Evolutionary conservation across 2,113 vertebrate genomes (phyloP), one percentile per base, ranked within the genome.

Genomic region (Saccopteryx bilineata): DNA sequence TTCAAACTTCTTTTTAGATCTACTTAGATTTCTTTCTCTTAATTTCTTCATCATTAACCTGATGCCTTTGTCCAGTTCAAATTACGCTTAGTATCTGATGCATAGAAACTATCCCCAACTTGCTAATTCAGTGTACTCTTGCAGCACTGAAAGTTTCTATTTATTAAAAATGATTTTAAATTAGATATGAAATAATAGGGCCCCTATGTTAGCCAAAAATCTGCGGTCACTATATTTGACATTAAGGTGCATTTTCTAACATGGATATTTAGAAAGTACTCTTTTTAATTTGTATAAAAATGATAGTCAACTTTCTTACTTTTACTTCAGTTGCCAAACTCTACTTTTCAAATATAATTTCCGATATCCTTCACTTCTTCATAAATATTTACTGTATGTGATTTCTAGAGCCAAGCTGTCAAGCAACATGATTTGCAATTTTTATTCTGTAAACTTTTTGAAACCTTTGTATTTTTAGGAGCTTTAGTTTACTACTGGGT

Each of bases 351-450:
- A 80, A 48, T 86, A n/a, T 52, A 18, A 75, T 80, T 96, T 50
- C 21, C 69, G 33, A 78, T 11, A 94, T 80, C 28, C 28, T 31
- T 95, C 19, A 78, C 21, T 95, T 87, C 28, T 86, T 95, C 58
- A 90, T 75, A 79, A 87, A 94, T 69, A 81, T 72, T 74, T 39
- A 71, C 12, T 56, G 2, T 76, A 33, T 7, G 4, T 21, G 4
- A 65, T n/a, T 94, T 93, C 63, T 85, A 68, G 65, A 75, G 14
- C 54, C 21, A 75, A 83, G 31, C 5, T 48, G 5, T 3, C 5
- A 61, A 75, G 5, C 23, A 83, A 15, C 2, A 80, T 28, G n/a
- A 83, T 81, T 60, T 69, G 66, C 2, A 56, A 7, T 68, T 94
- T 50, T 5, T 90, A 50, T 12, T 68, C 39, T 18, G 46, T 52